Evolutionary conservation across 2,888 invertebrate genomes (phyloP).

Genomic region (Himalopsyche kuldschensis): DNA sequence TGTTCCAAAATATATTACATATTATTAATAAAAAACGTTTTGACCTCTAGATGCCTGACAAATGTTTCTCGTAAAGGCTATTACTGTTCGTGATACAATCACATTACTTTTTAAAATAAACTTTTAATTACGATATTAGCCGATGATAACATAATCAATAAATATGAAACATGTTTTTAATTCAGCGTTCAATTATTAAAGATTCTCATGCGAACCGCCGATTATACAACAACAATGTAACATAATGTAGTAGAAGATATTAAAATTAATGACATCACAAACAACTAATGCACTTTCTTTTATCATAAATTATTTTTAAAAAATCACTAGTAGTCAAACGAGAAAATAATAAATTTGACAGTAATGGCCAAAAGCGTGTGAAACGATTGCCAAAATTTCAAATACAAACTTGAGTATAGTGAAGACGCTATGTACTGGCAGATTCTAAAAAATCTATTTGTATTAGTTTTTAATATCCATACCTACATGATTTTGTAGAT

Average conservation of each 20-base stretch:
- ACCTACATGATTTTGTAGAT: no score
- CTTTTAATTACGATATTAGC: no score
- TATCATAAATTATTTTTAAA: background rate
- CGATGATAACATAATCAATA: no score
- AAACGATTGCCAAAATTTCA: background rate
- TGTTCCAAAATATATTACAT: no score
- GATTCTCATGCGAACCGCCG: background rate
- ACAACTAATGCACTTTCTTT: background rate
- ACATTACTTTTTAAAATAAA: no score
- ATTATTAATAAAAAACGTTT: no score
- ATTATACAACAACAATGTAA: background rate
- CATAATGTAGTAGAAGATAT: background rate
- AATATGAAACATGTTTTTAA: background rate
- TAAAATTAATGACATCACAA: background rate
- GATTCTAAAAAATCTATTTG: no score
- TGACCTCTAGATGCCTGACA: no score
- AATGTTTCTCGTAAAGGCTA: no score
- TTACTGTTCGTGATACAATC: no score
- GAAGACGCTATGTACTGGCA: background rate
- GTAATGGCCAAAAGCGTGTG: background rate
- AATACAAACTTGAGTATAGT: background rate
- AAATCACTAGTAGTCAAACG: background rate
- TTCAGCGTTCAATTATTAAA: background rate
- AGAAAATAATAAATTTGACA: background rate
- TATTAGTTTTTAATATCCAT: no score